Evolutionary conservation across 2,797 vertebrate species (phyloP), one percentile per base, ranked within the genome.

Genomic region (Ptychadena robeensis): DNA sequence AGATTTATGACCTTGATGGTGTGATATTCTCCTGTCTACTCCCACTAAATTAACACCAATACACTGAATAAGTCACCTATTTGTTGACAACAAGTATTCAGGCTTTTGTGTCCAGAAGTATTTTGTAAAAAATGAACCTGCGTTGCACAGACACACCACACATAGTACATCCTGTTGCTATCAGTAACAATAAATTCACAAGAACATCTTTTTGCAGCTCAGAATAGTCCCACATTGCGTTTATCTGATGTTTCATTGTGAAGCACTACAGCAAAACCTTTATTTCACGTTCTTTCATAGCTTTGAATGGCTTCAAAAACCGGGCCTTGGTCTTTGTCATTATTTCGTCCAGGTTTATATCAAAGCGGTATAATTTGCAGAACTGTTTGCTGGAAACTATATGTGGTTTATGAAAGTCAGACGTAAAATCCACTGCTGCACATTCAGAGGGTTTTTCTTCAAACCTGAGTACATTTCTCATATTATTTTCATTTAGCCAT

Each of bases 1-100:
- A 85, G 48, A 57, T 80, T 76, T 64, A 61, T 81, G 71, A 80
- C 83, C 83, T 80, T 80, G 78, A 69, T 35, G 63, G 73, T 81
- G 57, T 71, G 37, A 85, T 71, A 32, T 32, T 28, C 14, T 76
- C 59, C 38, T 63, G 28, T 84, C 71, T 69, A 80, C 82, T 84
- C 65, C 77, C 78, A 66, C 70, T 80, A 68, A 81, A 85, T 85
- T 75, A 68, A 65, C 57, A 71, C 53, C 31, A 44, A 64, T 80
- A 48, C 35, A 80, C 35, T 69, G 72, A 63, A 75, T 75, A 34
- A 80, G 59, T 79, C 82, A 65, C 67, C 67, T 8, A 34, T 80
- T 27, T 80, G 63, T 40, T 75, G 61, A 38, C 48, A 74, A 35
- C 25, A 82, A 34, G 67, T 66, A 63, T 63, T 57, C 27, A 10